Base-by-base conservation (phyloP, 2,888 invertebrate genomes). In the Cheilosia impressa region DNA sequence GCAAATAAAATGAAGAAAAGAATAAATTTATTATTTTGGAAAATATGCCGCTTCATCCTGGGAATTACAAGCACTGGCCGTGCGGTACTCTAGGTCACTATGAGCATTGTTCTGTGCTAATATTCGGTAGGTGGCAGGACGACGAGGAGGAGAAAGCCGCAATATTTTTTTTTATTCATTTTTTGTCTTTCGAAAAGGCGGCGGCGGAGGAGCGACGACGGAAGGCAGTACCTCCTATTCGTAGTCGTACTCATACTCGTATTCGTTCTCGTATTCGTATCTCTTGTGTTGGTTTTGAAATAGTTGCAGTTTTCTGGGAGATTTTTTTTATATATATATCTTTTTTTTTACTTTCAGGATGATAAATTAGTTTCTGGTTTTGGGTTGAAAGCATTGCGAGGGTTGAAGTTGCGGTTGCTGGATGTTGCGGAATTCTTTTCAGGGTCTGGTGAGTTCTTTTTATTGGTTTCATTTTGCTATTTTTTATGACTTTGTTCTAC, bases 401-500 rank as follows among this genome's bases (percentile, higher is more conserved):
- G 63, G 53, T 73, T 68, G 57, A 31, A 38, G 45, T 43, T 77
- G 81, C 55, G 76, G 85, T 85, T 75, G 55, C 34, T 85, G 85
- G 75, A 80, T 80, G 80, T 72, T 76, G 80, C 72, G 81, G 85
- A 83, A 76, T 85, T 89, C 90, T 88, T 87, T 76, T 73, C 69
- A 79, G 78, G 65, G 41, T 72, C 45, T 63, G 82, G 58, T 69
- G 73, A 76, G 87, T 88, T 89, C 63, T 79, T 87, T 80, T 81
- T 85, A 85, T 85, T 81, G 87, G 88, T 88, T 88, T 87, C 83
- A 84, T 87, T 88, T 89, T 88, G 80, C 81, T 87, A 87, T 89
- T 90, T 90, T 90, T 90, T 90, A 89, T 90, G 89, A 89, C 88
- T 88, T 88, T 89, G 89, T 90, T 88, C 87, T 77, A 81, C 72